A percentile compares a stretch with the other conserved stretches of the same genome.
These are phyloP conservation scores for Zygogramma bicolorata DNA, from an alignment of 2,888 invertebrate species.

Conservation along the genomic window DNA sequence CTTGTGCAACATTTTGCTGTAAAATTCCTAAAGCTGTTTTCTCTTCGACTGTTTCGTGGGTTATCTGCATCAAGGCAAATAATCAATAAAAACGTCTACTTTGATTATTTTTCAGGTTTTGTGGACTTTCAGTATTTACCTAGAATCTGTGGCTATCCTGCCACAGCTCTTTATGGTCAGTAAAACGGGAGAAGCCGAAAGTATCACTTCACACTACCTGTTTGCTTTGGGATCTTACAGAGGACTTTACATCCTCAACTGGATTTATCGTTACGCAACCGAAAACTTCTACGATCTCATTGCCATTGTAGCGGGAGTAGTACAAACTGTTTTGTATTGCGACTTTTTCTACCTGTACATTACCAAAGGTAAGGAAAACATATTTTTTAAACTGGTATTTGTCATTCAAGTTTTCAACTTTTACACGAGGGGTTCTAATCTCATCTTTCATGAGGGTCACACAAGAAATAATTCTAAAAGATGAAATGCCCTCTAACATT, in stretches of 20 bases:
- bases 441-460: too few species aligned
- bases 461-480: too few species aligned
- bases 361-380: conserved; percentile 85
- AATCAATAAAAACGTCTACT: too few species aligned
- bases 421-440: too few species aligned
- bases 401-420: too few species aligned
- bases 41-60: too few species aligned
- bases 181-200: conserved; percentile 99
- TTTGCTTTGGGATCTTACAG: conserved; percentile 95
- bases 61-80: too few species aligned
- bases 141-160: conserved; percentile 98
- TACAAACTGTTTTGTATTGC: conserved; percentile 98
- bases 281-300: conserved; percentile 97
- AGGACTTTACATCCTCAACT: conserved; percentile 91
- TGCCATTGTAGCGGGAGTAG: conserved; percentile 95
- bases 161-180: conserved; percentile 99
- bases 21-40: too few species aligned
- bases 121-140: conserved; percentile 99
- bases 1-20: too few species aligned
- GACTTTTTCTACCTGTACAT: conserved; percentile 99
- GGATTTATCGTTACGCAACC: conserved; percentile 94
- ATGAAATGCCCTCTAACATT: too few species aligned
- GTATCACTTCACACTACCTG: conserved; percentile 96
- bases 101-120: conserved; percentile 83
- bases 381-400: too few species aligned